phyloP scores from a whole-genome alignment of 2,888 invertebrate genomes.

The Cheilosia soror region DNA sequence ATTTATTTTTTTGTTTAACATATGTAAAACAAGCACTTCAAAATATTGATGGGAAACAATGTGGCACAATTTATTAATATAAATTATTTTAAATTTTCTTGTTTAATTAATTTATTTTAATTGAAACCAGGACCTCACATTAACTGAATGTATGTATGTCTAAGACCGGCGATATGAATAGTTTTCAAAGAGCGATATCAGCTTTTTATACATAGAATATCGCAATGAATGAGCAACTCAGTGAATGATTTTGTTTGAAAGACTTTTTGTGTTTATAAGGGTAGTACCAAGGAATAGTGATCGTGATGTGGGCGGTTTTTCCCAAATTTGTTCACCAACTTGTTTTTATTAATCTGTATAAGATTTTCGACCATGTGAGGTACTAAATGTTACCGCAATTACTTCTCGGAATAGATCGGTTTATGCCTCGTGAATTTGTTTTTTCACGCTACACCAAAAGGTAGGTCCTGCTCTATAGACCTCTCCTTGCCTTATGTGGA shows the following conservation, averaged over 20 bases:
- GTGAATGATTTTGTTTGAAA: not conserved
- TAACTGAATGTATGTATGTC: not conserved
- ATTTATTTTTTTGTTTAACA: slow-evolving; percentile 54
- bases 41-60: slow-evolving; percentile 36
- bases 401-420: too few relatives aligned
- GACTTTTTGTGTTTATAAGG: too few relatives aligned
- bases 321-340: too few relatives aligned
- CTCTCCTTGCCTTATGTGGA: too few relatives aligned
- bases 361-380: too few relatives aligned
- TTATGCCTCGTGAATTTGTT: too few relatives aligned
- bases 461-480: too few relatives aligned
- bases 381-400: too few relatives aligned
- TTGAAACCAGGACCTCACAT: not conserved
- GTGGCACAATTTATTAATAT: not conserved
- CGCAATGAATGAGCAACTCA: not conserved
- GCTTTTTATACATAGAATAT: slow-evolving; percentile 7
- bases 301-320: too few relatives aligned
- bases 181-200: not conserved
- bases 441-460: too few relatives aligned
- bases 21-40: slow-evolving; percentile 56
- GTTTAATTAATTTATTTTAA: not conserved
- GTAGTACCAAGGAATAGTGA: too few relatives aligned
- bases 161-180: not conserved
- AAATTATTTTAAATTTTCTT: not conserved
- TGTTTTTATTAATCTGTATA: too few relatives aligned